Evolutionary conservation across 35 echinoderm and acorn worm genomes (phyloP).

Genomic region (Patiria miniata): DNA sequence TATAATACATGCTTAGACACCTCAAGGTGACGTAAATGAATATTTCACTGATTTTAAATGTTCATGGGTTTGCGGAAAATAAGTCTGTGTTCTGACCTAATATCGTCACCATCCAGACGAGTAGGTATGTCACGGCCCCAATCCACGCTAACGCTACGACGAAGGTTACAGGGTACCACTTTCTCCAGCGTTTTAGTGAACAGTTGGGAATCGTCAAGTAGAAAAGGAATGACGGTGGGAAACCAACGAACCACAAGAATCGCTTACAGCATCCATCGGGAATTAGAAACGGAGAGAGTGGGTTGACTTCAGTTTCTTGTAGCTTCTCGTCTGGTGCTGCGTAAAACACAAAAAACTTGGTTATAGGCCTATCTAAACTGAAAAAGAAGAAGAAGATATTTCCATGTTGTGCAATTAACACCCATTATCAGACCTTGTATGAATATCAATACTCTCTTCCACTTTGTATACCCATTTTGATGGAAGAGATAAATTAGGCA

Average conservation of each 20-base stretch:
- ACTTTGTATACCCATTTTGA: too few relatives aligned
- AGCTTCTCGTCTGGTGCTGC: too few relatives aligned
- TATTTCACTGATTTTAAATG: conserved; percentile 15
- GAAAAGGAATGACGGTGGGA: conserved; percentile 44
- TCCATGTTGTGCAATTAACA: too few relatives aligned
- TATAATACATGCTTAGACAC: conserved; percentile 15
- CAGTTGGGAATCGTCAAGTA: conserved; percentile 72
- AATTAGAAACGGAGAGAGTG: conserved; percentile 54
- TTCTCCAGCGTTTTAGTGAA: conserved; percentile 34
- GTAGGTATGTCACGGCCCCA: conserved; percentile 45
- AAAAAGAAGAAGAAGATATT: too few relatives aligned
- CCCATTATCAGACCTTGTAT: too few relatives aligned
- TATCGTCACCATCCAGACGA: conserved; percentile 78
- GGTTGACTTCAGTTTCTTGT: background rate
- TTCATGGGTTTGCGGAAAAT: too few relatives aligned
- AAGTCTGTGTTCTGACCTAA: conserved; percentile 43
- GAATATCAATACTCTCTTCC: too few relatives aligned
- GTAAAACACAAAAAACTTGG: too few relatives aligned
- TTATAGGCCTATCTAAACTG: too few relatives aligned
- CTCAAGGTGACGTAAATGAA: conserved; percentile 14
- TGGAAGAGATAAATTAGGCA: too few relatives aligned
- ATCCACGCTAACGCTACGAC: conserved; percentile 63
- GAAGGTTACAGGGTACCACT: conserved; percentile 60
- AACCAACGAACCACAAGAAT: conserved; percentile 34
- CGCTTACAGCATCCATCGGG: conserved; percentile 10